phyloP scores from a whole-genome alignment of 1,140 invertebrate genomes.

The Hyles vespertilio region DNA sequence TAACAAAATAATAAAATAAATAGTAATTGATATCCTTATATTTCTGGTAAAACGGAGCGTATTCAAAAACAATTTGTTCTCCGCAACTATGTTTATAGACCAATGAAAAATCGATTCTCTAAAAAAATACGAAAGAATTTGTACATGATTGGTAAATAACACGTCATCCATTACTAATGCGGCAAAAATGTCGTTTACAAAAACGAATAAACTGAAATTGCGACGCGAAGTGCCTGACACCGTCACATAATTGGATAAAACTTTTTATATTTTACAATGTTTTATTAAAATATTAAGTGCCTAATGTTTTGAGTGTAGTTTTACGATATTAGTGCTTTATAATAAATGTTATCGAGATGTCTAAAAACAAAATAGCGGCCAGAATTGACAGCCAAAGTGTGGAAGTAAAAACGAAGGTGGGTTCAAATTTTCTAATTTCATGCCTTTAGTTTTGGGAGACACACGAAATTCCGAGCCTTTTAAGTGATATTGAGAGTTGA shows the following conservation, averaged over 20 bases:
- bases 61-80: neutral
- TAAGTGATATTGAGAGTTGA: neutral
- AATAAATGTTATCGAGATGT: conserved; percentile 78
- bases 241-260: conserved; percentile 55
- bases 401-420: conserved; percentile 84
- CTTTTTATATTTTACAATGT: conserved; percentile 68
- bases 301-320: conserved; percentile 53
- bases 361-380: conserved; percentile 81
- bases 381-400: conserved; percentile 79
- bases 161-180: conserved; percentile 53
- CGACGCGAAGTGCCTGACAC: conserved; percentile 63
- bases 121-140: neutral
- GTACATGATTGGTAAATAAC: conserved; percentile 33
- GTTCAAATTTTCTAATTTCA: conserved; percentile 58
- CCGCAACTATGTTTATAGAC: neutral
- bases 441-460: conserved; percentile 24
- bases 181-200: conserved; percentile 49
- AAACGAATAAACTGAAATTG: conserved; percentile 50
- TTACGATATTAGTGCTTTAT: conserved; percentile 47
- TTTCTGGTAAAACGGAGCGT: no score
- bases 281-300: conserved; percentile 61
- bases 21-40: no score
- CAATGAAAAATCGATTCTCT: neutral
- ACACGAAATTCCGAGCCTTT: conserved; percentile 14
- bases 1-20: no score